Evolutionary conservation across 2,113 vertebrate genomes (phyloP).

Genomic region (Pluvialis apricaria): DNA sequence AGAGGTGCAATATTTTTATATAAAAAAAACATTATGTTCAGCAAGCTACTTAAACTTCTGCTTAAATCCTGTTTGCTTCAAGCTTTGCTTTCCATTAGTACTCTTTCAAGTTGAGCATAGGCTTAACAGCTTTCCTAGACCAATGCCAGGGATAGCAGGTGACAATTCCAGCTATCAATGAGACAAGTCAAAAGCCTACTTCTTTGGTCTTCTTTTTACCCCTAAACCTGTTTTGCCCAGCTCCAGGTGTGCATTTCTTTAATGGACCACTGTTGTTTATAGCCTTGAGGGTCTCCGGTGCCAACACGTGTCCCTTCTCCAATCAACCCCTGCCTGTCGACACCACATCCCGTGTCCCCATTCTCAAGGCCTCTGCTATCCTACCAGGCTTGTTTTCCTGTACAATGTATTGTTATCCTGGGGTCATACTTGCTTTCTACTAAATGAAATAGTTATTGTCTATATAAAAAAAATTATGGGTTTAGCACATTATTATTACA

Average conservation of each 20-base stretch:
- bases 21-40: background rate
- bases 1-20: background rate
- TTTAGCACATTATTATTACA: background rate
- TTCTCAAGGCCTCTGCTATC: background rate
- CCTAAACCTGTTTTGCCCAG: background rate
- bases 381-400: background rate
- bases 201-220: background rate
- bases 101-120: background rate
- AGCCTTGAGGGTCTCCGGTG: background rate
- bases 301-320: background rate
- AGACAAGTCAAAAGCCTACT: background rate
- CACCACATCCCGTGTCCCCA: accelerated
- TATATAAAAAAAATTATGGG: background rate
- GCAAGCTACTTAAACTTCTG: background rate
- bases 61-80: background rate
- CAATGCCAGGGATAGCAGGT: background rate
- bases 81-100: background rate
- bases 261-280: background rate
- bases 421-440: background rate
- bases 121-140: background rate
- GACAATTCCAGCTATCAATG: background rate
- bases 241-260: background rate
- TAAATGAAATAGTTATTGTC: background rate
- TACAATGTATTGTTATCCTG: background rate
- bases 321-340: background rate